These are phyloP conservation scores for Resseliella maxima DNA, from an alignment of 2,888 invertebrate species.

Conservation along the genomic window DNA sequence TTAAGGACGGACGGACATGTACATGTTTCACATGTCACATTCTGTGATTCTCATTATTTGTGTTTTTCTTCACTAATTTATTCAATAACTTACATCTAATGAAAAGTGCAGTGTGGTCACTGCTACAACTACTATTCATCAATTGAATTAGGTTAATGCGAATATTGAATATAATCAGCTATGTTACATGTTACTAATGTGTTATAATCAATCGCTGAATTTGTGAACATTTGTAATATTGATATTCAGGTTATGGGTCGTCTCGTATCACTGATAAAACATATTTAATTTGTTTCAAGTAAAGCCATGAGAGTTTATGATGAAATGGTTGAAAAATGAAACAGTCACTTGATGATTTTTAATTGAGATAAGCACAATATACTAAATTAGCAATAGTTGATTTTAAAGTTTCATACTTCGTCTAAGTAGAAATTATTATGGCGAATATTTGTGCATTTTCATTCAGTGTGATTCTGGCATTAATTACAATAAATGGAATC, in stretches of 20 bases:
- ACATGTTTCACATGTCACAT: too few species aligned
- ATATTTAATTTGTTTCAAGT: not conserved
- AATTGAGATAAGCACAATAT: not conserved
- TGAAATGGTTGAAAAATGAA: not conserved
- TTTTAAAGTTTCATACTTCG: not conserved
- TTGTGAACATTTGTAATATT: too few species aligned
- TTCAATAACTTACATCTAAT: too few species aligned
- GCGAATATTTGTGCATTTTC: not conserved
- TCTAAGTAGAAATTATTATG: not conserved
- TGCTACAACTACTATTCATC: too few species aligned
- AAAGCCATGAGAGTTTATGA: not conserved
- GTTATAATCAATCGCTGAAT: too few species aligned
- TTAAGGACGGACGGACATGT: too few species aligned
- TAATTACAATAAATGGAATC: not conserved
- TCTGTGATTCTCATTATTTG: too few species aligned
- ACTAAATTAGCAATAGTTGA: not conserved
- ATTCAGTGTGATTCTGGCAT: not conserved
- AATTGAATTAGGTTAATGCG: too few species aligned
- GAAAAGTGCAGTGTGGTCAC: too few species aligned
- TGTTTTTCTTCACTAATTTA: too few species aligned
- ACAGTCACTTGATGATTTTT: not conserved
- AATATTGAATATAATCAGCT: too few species aligned
- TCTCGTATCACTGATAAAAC: not conserved
- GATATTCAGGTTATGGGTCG: slow-evolving; percentile 8
- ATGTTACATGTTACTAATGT: too few species aligned